Base-by-base conservation (phyloP, 1,140 invertebrate species). In the Cydia strobilella region DNA sequence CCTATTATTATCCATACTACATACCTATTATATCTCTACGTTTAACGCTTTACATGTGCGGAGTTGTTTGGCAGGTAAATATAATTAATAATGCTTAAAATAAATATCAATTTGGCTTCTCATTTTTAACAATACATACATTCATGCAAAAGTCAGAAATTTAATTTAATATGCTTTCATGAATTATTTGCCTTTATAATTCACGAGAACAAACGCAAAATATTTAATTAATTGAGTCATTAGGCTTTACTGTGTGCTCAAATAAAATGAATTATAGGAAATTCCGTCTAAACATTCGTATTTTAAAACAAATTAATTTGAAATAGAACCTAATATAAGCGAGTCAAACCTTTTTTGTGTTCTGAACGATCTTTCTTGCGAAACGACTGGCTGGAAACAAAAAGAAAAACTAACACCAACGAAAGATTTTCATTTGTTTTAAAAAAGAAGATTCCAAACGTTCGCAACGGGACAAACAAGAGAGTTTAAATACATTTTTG, bases 211-310 rank as follows among this genome's bases (percentile, higher is more conserved):
- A 20, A 23, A 59, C 7, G 20, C 20, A 59, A 23, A 59, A 59
- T 59, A 59, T 59, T 20, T 59, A 59, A 59, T 59, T 59, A 59
- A 59, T 59, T 59, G 54, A 59, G 20, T 23, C 54, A 59, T 23
- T 59, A 59, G 20, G 20, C 54, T 23, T 45, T 59, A 23, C 20
- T 59, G 20, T 54, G n/a, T 59, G 54, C 54, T 59, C 20, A 6
- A 59, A 59, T 59, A 59, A 59, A 59, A 59, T 59, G 18, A 59
- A 59, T 59, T 59, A 59, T 23, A n/a, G n/a, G n/a, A n/a, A n/a
- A n/a, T n/a, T n/a, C n/a, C n/a, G n/a, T n/a, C n/a, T n/a, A n/a
- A n/a, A n/a, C 54, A 59, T 59, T 59, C 20, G 54, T 23, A 23
- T 20, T 59, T 23, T 59, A 59, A 12, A 23, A 23, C 54, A 59